Evolutionary conservation across 2,888 invertebrate genomes (phyloP).

Genomic region (Bursaphelenchus okinawaensis): DNA sequence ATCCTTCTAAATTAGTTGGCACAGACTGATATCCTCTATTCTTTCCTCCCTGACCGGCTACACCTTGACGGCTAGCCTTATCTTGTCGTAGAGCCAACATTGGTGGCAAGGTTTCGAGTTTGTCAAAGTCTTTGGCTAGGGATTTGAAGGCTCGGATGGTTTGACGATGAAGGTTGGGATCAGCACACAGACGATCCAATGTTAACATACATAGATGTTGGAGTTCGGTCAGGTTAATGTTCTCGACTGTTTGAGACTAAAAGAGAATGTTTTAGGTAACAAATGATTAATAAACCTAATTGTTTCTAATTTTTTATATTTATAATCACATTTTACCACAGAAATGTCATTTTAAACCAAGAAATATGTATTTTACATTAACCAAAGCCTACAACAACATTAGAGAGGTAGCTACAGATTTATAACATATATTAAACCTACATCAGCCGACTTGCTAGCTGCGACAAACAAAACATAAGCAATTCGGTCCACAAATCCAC

Average conservation of each 20-base stretch:
- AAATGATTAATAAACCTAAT: neutral
- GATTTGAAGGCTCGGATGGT: neutral
- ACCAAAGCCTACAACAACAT: no score
- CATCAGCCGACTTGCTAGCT: neutral
- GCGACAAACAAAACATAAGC: slow-evolving; percentile 3
- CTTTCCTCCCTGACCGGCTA: no score
- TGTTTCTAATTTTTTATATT: neutral
- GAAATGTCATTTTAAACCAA: no score
- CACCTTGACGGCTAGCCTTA: no score
- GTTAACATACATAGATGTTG: slow-evolving; percentile 14
- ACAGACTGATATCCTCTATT: no score
- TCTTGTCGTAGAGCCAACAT: neutral
- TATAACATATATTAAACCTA: no score
- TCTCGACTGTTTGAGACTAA: slow-evolving; percentile 35
- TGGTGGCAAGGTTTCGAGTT: neutral
- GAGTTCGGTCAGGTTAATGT: slow-evolving; percentile 33
- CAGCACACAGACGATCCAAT: slow-evolving; percentile 8
- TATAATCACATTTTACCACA: neutral
- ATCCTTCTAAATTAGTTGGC: no score
- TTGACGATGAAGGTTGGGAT: neutral
- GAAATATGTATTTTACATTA: no score
- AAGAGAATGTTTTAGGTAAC: neutral
- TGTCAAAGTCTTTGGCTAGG: neutral
- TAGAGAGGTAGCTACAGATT: no score
- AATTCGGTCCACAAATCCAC: slow-evolving; percentile 11